Conservation (phyloP, 2,113 vertebrate species). For the Brienomyrus longianalis region DNA sequence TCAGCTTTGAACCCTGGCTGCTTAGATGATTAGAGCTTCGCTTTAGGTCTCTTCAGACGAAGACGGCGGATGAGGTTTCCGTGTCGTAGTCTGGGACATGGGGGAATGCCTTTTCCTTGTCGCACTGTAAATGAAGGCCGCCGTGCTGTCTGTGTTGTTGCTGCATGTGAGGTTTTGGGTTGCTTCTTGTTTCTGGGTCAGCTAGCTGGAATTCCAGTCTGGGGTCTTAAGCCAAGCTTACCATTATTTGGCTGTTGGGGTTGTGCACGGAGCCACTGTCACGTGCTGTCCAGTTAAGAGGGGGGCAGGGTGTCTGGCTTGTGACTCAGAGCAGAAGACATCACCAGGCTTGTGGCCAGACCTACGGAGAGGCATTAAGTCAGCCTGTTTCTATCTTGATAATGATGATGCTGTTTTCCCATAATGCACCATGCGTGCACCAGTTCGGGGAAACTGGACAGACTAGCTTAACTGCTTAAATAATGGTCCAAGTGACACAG, state of each 20-base stretch:
- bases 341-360: not conserved
- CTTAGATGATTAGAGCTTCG: not conserved
- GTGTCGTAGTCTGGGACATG: not conserved
- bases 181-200: not conserved
- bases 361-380: not conserved
- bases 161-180: not conserved
- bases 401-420: not conserved
- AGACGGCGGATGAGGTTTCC: not conserved
- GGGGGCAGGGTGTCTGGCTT: not conserved
- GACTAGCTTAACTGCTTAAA: not conserved
- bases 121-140: not conserved
- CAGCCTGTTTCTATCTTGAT: not conserved
- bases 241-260: not conserved
- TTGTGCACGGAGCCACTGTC: not conserved
- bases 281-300: not conserved
- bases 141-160: not conserved
- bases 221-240: not conserved
- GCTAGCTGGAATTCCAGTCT: not conserved
- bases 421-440: not conserved
- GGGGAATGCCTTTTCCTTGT: not conserved
- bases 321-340: not conserved
- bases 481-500: not conserved
- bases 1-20: not conserved
- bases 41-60: not conserved
- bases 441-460: not conserved